A percentile compares a stretch with the other conserved stretches of the same genome.
These are phyloP conservation scores for Sarcophaga caerulescens DNA, from an alignment of 2,888 invertebrate species.

Conservation along the genomic window DNA sequence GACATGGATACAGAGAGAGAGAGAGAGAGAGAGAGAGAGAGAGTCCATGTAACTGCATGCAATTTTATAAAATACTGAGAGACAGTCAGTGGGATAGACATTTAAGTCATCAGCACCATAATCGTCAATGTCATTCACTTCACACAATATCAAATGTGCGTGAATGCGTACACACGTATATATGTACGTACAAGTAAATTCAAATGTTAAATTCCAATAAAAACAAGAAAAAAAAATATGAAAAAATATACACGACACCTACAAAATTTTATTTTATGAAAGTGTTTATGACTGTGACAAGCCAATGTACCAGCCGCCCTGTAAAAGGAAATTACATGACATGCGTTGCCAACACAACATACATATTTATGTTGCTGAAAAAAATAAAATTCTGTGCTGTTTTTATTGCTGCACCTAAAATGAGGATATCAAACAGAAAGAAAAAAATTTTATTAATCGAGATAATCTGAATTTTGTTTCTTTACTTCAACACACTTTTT, in stretches of 20 bases:
- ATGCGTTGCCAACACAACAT: background rate
- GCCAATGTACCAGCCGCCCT: constrained; percentile 41
- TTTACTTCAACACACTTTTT: too few species aligned
- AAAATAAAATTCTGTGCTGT: constrained; percentile 31
- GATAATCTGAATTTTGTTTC: too few species aligned
- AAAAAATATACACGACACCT: constrained; percentile 55
- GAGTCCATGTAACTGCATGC: constrained; percentile 12
- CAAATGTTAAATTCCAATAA: background rate
- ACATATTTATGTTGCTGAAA: constrained; percentile 45
- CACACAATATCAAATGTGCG: constrained; percentile 26
- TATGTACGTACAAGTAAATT: constrained; percentile 17
- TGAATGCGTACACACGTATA: background rate
- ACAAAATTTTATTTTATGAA: constrained; percentile 66
- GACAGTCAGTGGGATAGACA: constrained; percentile 30
- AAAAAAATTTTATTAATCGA: too few species aligned
- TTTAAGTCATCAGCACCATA: constrained; percentile 35
- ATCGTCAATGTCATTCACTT: constrained; percentile 63
- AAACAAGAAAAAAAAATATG: constrained; percentile 25
- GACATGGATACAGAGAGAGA: background rate
- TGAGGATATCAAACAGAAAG: background rate
- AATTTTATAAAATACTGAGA: constrained; percentile 42
- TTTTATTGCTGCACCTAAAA: background rate
- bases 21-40: background rate
- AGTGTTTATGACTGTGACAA: constrained; percentile 66
- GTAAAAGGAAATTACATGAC: constrained; percentile 45